These are phyloP conservation scores for Bostrychus sinensis DNA, from an alignment of 2,113 vertebrate genomes.

Conservation along the genomic window DNA sequence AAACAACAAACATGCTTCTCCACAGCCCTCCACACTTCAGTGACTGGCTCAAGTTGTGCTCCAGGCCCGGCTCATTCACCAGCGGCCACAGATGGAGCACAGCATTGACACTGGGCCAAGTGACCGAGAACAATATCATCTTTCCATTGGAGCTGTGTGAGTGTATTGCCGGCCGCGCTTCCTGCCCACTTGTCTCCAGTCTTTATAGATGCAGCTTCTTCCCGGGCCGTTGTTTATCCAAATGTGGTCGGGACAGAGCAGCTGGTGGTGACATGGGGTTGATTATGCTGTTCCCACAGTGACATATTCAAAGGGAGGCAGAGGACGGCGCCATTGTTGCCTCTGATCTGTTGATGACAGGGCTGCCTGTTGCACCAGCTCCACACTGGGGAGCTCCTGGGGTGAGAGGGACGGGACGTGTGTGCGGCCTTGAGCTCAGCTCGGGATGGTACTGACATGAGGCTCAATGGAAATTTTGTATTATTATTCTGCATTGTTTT, in stretches of 20 bases:
- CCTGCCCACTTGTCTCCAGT: conserved; percentile 58
- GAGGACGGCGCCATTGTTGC: conserved; percentile 65
- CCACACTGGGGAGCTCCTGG: conserved; percentile 49
- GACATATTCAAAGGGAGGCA: conserved; percentile 67
- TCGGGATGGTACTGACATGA: conserved; percentile 3
- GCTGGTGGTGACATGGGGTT: conserved; percentile 81
- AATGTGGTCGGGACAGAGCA: conserved; percentile 73
- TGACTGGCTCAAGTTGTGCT: conserved; percentile 46
- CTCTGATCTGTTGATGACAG: conserved; percentile 80
- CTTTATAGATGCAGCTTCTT: conserved; percentile 57
- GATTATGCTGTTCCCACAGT: conserved; percentile 78
- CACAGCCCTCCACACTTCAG: conserved; percentile 19
- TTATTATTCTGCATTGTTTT: background rate
- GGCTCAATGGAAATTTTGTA: background rate
- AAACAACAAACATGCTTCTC: conserved; percentile 6
- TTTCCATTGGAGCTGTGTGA: conserved; percentile 47
- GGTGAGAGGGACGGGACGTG: conserved; percentile 46
- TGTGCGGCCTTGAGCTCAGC: conserved; percentile 12
- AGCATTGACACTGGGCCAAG: conserved; percentile 51
- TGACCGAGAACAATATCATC: conserved; percentile 63
- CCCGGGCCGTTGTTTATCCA: conserved; percentile 70
- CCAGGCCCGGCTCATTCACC: conserved; percentile 39
- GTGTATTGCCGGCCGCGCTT: conserved; percentile 51
- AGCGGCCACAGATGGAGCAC: conserved; percentile 59
- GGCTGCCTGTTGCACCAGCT: conserved; percentile 78